A percentile compares a stretch with the other conserved stretches of the same genome.
Conservation (phyloP, 2,113 vertebrate genomes). For the Antechinus flavipes region DNA sequence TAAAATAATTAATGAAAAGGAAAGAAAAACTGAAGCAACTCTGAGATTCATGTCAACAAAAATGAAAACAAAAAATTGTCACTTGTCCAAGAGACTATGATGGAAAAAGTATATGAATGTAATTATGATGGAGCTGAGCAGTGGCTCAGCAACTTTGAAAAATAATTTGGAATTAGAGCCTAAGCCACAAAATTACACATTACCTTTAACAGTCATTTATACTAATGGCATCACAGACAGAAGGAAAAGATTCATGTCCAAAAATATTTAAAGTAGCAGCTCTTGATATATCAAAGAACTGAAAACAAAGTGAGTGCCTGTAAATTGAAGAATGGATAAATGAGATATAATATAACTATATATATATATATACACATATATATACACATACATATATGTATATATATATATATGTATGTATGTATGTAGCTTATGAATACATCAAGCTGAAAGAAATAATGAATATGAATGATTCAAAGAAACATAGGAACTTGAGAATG, state of each 20-base stretch:
- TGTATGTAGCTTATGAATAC: neutral
- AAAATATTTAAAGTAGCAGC: neutral
- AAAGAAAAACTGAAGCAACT: neutral
- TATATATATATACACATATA: too few relatives aligned
- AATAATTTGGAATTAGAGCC: neutral
- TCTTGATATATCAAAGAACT: neutral
- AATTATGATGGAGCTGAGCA: neutral
- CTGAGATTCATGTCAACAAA: neutral
- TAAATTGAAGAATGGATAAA: neutral
- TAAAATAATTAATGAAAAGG: neutral
- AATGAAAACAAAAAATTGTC: neutral
- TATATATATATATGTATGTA: too few relatives aligned
- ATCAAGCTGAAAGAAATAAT: neutral
- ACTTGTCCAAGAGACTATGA: neutral
- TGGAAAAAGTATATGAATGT: neutral
- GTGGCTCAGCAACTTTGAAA: neutral
- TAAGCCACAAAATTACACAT: neutral
- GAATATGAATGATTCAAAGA: neutral
- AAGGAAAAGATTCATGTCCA: neutral
- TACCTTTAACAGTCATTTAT: neutral
- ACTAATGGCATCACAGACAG: neutral
- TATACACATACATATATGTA: too few relatives aligned
- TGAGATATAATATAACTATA: neutral
- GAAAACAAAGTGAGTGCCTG: neutral
- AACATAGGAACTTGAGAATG: neutral